These are phyloP conservation scores for Isichthys henryi DNA, from an alignment of 2,113 vertebrate genomes.

Conservation along the genomic window DNA sequence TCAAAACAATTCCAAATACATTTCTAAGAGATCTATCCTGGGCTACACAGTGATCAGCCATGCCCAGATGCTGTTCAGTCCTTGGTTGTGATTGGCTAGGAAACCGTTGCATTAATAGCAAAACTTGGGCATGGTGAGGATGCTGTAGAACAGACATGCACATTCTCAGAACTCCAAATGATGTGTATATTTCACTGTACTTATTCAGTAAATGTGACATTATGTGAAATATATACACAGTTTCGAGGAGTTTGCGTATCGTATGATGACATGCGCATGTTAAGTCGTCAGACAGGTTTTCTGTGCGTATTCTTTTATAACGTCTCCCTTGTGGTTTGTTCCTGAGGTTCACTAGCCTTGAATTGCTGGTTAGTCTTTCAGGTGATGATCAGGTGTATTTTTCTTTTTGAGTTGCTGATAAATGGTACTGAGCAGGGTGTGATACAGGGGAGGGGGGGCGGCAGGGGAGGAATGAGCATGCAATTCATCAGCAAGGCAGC, in stretches of 20 bases:
- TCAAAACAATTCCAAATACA: background rate
- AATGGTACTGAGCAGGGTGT: conserved; percentile 1
- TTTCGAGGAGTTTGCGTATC: background rate
- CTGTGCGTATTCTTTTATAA: background rate
- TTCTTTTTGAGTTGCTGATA: background rate
- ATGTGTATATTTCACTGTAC: background rate
- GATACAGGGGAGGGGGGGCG: background rate
- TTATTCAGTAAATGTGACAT: background rate
- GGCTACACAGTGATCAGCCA: background rate
- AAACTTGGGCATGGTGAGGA: background rate
- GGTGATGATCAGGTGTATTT: background rate
- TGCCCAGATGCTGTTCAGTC: background rate
- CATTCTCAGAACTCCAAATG: background rate
- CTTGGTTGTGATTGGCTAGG: background rate
- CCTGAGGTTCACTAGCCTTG: background rate
- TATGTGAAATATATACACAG: conserved; percentile 6
- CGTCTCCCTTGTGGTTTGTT: background rate
- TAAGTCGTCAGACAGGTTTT: background rate
- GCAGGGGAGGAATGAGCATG: background rate
- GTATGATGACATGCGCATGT: conserved; percentile 3
- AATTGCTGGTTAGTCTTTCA: background rate
- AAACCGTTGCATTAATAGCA: background rate
- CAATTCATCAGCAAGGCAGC: conserved; percentile 14
- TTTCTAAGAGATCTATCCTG: background rate
- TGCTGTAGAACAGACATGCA: background rate